Percentiles rank a stretch among this genome's conserved stretches.
These are phyloP conservation scores for Gasterosteus nipponicus DNA, from an alignment of 2,113 vertebrate genomes.

Conservation along the genomic window DNA sequence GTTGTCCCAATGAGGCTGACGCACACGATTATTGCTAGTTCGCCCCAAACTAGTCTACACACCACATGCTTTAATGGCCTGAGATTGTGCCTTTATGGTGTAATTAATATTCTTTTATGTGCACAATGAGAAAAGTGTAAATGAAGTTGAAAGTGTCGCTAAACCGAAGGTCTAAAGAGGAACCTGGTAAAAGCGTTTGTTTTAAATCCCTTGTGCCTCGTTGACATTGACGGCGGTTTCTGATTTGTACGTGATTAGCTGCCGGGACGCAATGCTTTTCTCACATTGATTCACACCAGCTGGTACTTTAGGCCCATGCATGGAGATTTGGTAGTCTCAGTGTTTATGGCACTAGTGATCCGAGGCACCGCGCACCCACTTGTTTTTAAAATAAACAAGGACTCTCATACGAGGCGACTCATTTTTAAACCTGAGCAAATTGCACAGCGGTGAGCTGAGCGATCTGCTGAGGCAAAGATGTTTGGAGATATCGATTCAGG, in stretches of 20 bases:
- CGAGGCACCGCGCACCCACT: not conserved
- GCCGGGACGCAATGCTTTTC: slow-evolving; percentile 33
- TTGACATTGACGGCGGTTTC: slow-evolving; percentile 26
- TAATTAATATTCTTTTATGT: not conserved
- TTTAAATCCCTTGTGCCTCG: not conserved
- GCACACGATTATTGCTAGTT: too few species aligned
- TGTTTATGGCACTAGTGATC: slow-evolving; percentile 28
- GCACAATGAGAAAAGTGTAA: not conserved
- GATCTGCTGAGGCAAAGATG: not conserved
- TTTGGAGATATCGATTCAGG: slow-evolving; percentile 10
- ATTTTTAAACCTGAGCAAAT: slow-evolving; percentile 8
- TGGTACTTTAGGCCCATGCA: slow-evolving; percentile 46
- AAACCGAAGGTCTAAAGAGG: not conserved
- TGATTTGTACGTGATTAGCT: slow-evolving; percentile 31
- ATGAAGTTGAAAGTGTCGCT: not conserved
- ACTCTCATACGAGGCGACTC: not conserved
- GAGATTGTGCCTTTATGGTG: not conserved
- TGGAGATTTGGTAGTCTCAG: slow-evolving; percentile 6
- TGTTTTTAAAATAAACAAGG: slow-evolving; percentile 14
- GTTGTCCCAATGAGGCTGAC: not conserved
- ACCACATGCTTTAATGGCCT: not conserved
- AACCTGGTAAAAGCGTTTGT: not conserved
- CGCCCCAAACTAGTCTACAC: too few species aligned
- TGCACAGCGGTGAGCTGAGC: not conserved
- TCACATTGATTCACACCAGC: slow-evolving; percentile 52